A percentile compares a stretch with the other conserved stretches of the same genome.
These are phyloP conservation scores for Drosophila takahashii DNA, from an alignment of 1,140 invertebrate species.

Conservation along the genomic window DNA sequence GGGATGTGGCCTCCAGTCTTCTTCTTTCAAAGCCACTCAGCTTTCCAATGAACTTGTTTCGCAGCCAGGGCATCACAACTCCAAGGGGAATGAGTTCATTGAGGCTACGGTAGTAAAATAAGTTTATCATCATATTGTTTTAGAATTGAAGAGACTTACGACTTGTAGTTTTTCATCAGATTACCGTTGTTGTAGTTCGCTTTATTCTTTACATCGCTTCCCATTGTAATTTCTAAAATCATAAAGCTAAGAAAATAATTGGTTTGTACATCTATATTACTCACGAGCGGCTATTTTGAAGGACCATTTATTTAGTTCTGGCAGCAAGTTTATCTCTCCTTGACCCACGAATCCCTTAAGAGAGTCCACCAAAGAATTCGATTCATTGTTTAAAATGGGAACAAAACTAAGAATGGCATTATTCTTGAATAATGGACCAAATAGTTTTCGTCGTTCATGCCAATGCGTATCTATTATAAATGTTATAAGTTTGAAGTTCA, in stretches of 20 bases:
- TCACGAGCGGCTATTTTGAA: conserved; percentile 1
- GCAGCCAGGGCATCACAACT: not conserved
- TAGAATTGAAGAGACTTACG: not conserved
- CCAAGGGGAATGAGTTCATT: not conserved
- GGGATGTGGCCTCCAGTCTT: not conserved
- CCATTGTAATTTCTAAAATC: not conserved
- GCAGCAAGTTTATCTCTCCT: not conserved
- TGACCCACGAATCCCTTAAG: not conserved
- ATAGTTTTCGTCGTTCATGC: not conserved
- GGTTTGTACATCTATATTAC: not conserved
- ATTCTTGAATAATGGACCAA: not conserved
- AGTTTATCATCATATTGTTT: not conserved
- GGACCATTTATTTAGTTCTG: not conserved
- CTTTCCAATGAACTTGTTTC: not conserved
- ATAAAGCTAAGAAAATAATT: not conserved
- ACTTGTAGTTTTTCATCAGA: not conserved
- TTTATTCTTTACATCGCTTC: not conserved
- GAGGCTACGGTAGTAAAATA: not conserved
- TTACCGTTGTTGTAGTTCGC: not conserved
- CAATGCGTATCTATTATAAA: not conserved
- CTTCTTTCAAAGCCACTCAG: not conserved
- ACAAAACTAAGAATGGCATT: not conserved
- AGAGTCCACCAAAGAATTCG: not conserved
- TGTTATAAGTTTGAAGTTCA: not conserved
- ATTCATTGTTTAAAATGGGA: not conserved